These are phyloP conservation scores for Eurytoma californica DNA, from an alignment of 2,888 invertebrate species.

Conservation along the genomic window DNA sequence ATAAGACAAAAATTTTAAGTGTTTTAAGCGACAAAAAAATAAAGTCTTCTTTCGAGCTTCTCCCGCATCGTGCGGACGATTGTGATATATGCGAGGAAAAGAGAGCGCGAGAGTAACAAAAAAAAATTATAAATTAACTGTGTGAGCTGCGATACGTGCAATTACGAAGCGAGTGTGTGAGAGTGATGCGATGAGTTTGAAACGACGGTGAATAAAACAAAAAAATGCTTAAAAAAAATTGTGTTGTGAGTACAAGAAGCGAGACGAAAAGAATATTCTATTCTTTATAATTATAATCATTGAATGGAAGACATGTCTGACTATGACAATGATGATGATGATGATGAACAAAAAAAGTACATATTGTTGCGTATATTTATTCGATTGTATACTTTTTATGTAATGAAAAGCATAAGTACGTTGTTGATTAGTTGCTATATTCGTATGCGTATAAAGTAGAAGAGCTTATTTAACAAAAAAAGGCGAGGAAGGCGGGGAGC, in stretches of 20 bases:
- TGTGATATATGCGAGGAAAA: constrained; percentile 57
- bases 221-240: constrained; percentile 18
- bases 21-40: constrained; percentile 26
- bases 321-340: constrained; percentile 35
- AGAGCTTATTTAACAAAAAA: constrained; percentile 44
- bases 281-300: constrained; percentile 53
- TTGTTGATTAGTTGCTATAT: constrained; percentile 67
- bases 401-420: constrained; percentile 55
- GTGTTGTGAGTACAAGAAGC: constrained; percentile 27
- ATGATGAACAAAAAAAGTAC: constrained; percentile 33
- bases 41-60: constrained; percentile 55
- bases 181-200: constrained; percentile 8
- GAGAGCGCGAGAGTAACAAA: constrained; percentile 21
- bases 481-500: neutral
- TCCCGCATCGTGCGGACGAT: constrained; percentile 53
- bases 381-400: constrained; percentile 62
- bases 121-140: constrained; percentile 45
- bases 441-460: constrained; percentile 42
- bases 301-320: constrained; percentile 42
- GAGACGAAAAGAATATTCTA: constrained; percentile 43
- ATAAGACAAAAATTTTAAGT: constrained; percentile 10
- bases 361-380: constrained; percentile 66
- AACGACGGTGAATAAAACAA: constrained; percentile 1
- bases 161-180: constrained; percentile 32
- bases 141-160: constrained; percentile 42